These are phyloP conservation scores for Oenanthe melanoleuca DNA, from an alignment of 2,113 vertebrate species.

Conservation along the genomic window DNA sequence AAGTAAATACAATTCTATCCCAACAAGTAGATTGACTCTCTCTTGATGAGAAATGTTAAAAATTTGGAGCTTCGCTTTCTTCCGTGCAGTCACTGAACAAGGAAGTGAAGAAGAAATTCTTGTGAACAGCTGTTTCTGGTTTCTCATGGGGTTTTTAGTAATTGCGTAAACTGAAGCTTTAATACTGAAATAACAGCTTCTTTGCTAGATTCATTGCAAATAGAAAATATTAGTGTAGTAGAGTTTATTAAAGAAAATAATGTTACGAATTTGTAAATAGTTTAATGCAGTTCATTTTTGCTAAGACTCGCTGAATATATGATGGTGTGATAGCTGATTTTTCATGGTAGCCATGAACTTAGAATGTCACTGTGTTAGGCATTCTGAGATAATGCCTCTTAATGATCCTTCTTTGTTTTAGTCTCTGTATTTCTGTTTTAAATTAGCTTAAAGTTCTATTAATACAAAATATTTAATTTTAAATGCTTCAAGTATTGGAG, in stretches of 20 bases:
- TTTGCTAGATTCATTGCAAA: not conserved
- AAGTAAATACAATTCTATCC: not conserved
- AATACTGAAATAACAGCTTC: not conserved
- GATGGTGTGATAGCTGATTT: not conserved
- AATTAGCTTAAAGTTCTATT: not conserved
- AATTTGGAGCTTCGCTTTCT: not conserved
- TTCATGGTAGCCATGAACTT: not conserved
- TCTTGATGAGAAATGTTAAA: not conserved
- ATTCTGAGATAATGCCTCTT: not conserved
- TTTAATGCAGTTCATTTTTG: not conserved
- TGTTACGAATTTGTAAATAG: not conserved
- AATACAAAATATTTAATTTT: not conserved
- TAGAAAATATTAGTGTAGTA: not conserved
- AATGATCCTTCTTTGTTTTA: not conserved
- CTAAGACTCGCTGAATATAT: not conserved
- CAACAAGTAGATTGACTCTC: not conserved
- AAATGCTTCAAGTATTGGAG: not conserved
- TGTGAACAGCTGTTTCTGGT: not conserved
- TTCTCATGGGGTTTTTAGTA: fast-evolving
- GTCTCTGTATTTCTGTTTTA: not conserved
- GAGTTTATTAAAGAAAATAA: not conserved
- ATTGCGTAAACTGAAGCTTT: not conserved
- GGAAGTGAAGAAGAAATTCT: not conserved
- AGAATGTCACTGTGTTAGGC: not conserved
- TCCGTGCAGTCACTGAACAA: not conserved